Evolutionary conservation across 2,888 invertebrate genomes (phyloP), one percentile per base, ranked within the genome.

Genomic region (Euclidia mi): DNA sequence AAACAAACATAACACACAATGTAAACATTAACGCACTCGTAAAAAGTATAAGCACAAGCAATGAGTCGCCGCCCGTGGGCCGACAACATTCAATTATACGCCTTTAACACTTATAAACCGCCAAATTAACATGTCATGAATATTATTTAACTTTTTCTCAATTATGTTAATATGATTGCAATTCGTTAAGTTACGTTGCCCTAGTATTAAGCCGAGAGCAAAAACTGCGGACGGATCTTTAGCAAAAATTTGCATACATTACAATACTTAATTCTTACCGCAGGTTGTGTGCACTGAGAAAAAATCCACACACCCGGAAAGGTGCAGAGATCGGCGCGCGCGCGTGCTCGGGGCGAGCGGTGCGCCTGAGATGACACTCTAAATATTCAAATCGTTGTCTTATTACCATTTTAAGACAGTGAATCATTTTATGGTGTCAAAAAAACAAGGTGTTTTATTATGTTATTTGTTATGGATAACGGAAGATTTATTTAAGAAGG

Each of bases 71-170:
- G 64, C 66, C 69, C 78, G 78, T 71, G 65, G 62, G 61, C 77
- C 64, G 69, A 69, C 69, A 81, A 81, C 85, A 81, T 84, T 88
- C 90, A 91, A 91, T 91, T 89, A 90, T 83, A 85, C 85, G 81
- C 84, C 81, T 86, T 89, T 85, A 90, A 85, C 88, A 89, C 89
- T 87, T 82, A 86, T 82, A 85, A 84, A 88, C 87, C 83, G 76
- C 84, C 79, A 82, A 89, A 92, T 92, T 91, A 91, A 90, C 90
- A 91, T 92, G 88, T 90, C 91, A 92, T 92, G 90, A 92, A 92
- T 91, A 92, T 88, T 89, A 89, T 91, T 91, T 87, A 85, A 89
- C 85, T 90, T 91, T 91, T 91, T 90, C 87, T 83, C 85, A 86
- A 88, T 90, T 89, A 90, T 87, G 85, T 81, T 86, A 87, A 88